Percentiles rank a stretch among this genome's conserved stretches.
phyloP scores from a whole-genome alignment of 2,888 invertebrate genomes.

The Plebejus anna region DNA sequence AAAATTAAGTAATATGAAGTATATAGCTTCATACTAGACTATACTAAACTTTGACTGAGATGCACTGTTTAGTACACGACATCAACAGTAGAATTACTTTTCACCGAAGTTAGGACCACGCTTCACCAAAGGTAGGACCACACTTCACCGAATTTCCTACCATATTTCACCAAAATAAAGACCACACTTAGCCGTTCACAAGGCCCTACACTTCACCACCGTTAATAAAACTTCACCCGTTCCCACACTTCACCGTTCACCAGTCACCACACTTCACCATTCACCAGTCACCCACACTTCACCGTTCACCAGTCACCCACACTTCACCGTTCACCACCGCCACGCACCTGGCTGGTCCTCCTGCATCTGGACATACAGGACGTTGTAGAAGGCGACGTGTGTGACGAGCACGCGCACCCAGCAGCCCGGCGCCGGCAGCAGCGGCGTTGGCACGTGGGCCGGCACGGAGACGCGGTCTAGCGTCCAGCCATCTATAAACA shows the following conservation, averaged over 20 bases:
- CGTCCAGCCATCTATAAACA: slow-evolving; percentile 66
- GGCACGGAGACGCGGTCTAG: slow-evolving; percentile 55
- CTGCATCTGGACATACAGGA: slow-evolving; percentile 57
- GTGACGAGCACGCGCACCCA: slow-evolving; percentile 56
- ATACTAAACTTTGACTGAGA: neutral
- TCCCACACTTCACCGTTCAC: too few species aligned
- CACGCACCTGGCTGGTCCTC: slow-evolving; percentile 37
- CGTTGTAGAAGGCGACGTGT: slow-evolving; percentile 59
- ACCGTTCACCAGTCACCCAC: neutral
- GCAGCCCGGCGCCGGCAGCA: slow-evolving; percentile 57
- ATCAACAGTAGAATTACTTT: neutral
- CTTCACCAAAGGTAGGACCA: neutral
- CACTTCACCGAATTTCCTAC: neutral
- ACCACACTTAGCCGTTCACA: too few species aligned
- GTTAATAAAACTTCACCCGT: too few species aligned
- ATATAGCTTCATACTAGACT: neutral
- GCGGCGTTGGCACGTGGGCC: slow-evolving; percentile 44
- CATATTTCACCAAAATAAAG: too few species aligned
- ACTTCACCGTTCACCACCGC: neutral
- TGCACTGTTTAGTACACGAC: neutral
- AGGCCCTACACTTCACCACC: too few species aligned
- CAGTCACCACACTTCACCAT: too few species aligned
- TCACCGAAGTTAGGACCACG: neutral
- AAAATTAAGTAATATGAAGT: neutral
- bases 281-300: neutral